A percentile compares a stretch with the other conserved stretches of the same genome.
Evolutionary conservation across 35 echinoderm and acorn worm species (phyloP).

Genomic region (Lytechinus pictus): DNA sequence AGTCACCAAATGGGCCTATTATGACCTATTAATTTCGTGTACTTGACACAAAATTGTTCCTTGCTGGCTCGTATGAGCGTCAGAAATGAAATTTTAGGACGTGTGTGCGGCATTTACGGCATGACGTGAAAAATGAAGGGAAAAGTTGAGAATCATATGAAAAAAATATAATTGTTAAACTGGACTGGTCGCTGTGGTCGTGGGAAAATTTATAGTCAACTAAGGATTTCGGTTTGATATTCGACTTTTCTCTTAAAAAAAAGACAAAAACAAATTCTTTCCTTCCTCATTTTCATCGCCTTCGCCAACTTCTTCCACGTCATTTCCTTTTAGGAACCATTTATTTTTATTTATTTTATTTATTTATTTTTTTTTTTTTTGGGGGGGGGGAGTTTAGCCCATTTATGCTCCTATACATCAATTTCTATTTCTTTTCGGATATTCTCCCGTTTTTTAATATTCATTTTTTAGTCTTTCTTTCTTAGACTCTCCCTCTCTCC

Average conservation of each 20-base stretch:
- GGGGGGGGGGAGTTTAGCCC: too few relatives aligned
- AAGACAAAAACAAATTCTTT: too few relatives aligned
- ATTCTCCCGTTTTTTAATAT: too few relatives aligned
- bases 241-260: too few relatives aligned
- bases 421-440: too few relatives aligned
- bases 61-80: neutral
- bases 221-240: neutral
- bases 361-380: too few relatives aligned
- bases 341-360: too few relatives aligned
- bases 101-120: slow-evolving; percentile 9
- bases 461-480: neutral
- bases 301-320: too few relatives aligned
- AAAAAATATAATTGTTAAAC: neutral
- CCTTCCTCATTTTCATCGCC: too few relatives aligned
- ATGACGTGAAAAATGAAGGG: neutral
- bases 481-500: neutral
- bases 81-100: neutral
- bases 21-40: slow-evolving; percentile 33
- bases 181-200: neutral
- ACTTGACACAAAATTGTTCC: slow-evolving; percentile 43
- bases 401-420: too few relatives aligned
- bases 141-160: slow-evolving; percentile 17
- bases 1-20: slow-evolving; percentile 10
- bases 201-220: neutral
- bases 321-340: too few relatives aligned